These are phyloP conservation scores for Acleris emargana DNA, from an alignment of 2,888 invertebrate species.

Conservation along the genomic window DNA sequence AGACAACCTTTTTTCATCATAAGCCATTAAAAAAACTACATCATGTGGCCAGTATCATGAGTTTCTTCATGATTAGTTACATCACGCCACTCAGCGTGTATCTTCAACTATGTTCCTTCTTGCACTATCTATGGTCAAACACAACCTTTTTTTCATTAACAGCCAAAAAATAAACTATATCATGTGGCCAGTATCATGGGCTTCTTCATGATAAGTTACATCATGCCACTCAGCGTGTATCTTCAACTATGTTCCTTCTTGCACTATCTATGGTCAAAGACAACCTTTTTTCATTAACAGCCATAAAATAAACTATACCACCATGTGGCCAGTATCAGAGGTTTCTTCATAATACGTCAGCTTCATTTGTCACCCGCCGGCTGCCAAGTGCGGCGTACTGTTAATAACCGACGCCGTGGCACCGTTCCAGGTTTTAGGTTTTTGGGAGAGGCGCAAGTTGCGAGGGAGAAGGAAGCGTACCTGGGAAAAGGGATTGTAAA, in stretches of 20 bases:
- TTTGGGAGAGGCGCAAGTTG: conserved; percentile 17
- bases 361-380: conserved; percentile 77
- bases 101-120: too few relatives aligned
- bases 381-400: conserved; percentile 68
- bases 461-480: neutral
- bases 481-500: neutral
- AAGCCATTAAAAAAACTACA: conserved; percentile 36
- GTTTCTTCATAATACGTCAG: conserved; percentile 70
- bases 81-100: too few relatives aligned
- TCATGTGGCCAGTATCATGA: conserved; percentile 44
- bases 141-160: conserved; percentile 8
- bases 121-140: too few relatives aligned
- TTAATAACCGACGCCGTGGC: conserved; percentile 75
- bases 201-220: conserved; percentile 67
- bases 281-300: conserved; percentile 9
- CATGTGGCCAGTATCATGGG: conserved; percentile 46
- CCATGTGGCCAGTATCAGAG: conserved; percentile 44
- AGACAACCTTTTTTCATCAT: conserved; percentile 2
- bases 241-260: too few relatives aligned
- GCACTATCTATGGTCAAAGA: neutral
- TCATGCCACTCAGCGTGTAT: too few relatives aligned
- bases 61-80: conserved; percentile 68
- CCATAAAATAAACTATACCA: conserved; percentile 37
- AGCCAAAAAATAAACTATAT: conserved; percentile 36
- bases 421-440: conserved; percentile 61